These are phyloP conservation scores for Meriones psammophilus DNA, from an alignment of 2,797 vertebrate genomes.

Conservation along the genomic window DNA sequence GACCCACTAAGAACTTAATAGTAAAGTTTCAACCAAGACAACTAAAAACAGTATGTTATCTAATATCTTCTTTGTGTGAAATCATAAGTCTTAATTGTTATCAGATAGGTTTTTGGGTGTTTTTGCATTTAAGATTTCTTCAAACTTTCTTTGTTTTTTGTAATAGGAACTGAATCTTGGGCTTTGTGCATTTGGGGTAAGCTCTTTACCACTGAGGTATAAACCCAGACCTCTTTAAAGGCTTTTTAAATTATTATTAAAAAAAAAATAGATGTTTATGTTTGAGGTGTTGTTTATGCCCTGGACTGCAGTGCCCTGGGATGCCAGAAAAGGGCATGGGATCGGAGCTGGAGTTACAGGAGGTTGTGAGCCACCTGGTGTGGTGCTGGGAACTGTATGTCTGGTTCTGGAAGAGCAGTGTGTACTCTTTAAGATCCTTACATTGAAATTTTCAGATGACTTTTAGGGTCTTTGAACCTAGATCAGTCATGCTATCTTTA, in stretches of 20 bases:
- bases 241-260: not conserved
- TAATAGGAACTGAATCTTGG: not conserved
- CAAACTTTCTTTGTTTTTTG: not conserved
- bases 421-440: not conserved
- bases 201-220: not conserved
- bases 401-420: not conserved
- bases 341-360: not conserved
- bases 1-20: not conserved
- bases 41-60: not conserved
- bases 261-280: not conserved
- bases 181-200: not conserved
- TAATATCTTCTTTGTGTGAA: not conserved
- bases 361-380: not conserved
- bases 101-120: not conserved
- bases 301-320: not conserved
- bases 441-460: not conserved
- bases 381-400: not conserved
- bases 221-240: not conserved
- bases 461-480: not conserved
- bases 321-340: not conserved
- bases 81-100: not conserved
- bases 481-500: not conserved
- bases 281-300: not conserved
- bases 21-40: constrained; percentile 11
- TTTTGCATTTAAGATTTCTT: not conserved